These are phyloP conservation scores for Cygnus buccinator DNA, from an alignment of 2,113 vertebrate species.

Conservation along the genomic window DNA sequence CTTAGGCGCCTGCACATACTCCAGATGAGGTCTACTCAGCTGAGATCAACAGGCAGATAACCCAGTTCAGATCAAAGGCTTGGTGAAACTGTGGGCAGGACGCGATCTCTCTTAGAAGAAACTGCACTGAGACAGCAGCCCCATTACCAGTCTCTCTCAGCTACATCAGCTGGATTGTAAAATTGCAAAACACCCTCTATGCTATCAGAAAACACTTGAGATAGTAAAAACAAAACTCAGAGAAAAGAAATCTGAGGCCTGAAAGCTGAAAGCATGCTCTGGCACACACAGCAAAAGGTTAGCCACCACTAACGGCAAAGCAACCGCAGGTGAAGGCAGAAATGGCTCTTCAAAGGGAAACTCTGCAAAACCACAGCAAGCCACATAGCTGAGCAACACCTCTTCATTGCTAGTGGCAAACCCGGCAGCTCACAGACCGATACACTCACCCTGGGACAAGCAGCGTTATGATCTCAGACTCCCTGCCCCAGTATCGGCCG, in stretches of 20 bases:
- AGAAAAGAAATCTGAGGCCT: not conserved
- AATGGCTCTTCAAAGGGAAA: not conserved
- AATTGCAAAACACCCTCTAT: not conserved
- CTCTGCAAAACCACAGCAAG: not conserved
- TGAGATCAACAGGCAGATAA: not conserved
- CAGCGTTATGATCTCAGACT: rapidly evolving
- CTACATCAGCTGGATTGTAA: not conserved
- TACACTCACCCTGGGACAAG: too few relatives aligned
- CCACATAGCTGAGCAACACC: not conserved
- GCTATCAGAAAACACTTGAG: not conserved
- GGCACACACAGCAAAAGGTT: not conserved
- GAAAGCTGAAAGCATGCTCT: not conserved
- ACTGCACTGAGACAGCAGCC: not conserved
- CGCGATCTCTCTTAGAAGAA: not conserved
- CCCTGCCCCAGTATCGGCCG: not conserved
- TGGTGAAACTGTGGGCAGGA: not conserved
- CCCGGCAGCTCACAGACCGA: too few relatives aligned
- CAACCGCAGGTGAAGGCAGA: not conserved
- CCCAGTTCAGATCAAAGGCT: not conserved
- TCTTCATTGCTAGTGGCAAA: not conserved
- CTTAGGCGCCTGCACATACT: not conserved
- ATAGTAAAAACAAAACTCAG: not conserved
- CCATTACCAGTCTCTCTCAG: not conserved
- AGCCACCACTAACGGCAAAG: not conserved
- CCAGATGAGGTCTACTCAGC: not conserved